Evolutionary conservation across 2,888 invertebrate species (phyloP).

Genomic region (Hemicrepidius hirtus): DNA sequence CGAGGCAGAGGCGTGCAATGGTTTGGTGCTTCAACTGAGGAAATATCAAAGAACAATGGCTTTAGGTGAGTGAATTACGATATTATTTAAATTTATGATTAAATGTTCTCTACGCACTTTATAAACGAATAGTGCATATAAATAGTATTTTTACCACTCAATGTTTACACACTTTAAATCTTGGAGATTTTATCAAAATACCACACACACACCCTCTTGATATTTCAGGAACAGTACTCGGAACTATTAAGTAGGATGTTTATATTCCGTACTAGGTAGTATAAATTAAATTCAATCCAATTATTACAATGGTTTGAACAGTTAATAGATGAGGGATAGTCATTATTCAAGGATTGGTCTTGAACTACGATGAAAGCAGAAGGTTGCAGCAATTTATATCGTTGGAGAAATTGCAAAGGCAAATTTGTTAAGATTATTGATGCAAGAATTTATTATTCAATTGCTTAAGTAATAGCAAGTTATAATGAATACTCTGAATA

Average conservation of each 20-base stretch:
- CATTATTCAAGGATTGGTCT: neutral
- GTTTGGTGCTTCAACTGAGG: slow-evolving; percentile 50
- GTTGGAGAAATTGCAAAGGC: neutral
- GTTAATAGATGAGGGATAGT: neutral
- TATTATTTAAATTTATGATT: slow-evolving; percentile 64
- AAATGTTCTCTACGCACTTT: slow-evolving; percentile 42
- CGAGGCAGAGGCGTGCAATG: slow-evolving; percentile 50
- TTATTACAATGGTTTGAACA: no score
- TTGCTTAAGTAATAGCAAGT: neutral
- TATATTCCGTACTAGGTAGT: no score
- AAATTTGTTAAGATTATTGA: neutral
- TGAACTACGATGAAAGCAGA: slow-evolving; percentile 6
- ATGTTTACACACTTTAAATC: slow-evolving; percentile 22
- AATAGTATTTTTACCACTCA: slow-evolving; percentile 19
- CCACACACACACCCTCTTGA: slow-evolving; percentile 2
- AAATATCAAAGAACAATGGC: slow-evolving; percentile 65
- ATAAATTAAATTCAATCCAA: no score
- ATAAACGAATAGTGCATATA: slow-evolving; percentile 39
- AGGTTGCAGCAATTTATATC: neutral
- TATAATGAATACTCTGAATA: no score
- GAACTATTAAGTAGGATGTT: no score
- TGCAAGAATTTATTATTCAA: neutral
- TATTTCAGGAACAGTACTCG: no score
- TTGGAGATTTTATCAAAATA: slow-evolving; percentile 8
- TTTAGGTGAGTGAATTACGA: slow-evolving; percentile 67